Conservation (phyloP, 1,140 invertebrate species). For the Zeugodacus cucurbitae region DNA sequence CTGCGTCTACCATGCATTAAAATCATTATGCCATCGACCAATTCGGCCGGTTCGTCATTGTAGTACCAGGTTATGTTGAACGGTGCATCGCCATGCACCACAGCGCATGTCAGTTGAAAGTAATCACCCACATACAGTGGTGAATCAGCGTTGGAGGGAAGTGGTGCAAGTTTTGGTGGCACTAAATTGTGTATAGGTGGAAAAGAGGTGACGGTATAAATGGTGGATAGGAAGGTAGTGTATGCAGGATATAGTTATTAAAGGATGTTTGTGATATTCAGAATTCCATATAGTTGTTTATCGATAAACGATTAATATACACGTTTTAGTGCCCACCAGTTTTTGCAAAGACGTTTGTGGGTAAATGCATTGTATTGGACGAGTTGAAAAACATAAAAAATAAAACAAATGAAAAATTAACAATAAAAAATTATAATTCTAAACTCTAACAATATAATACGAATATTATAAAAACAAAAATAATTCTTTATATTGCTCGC, state of each 20-base stretch:
- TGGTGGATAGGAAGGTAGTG: not conserved
- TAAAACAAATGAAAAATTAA: constrained; percentile 38
- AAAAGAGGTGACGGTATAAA: not conserved
- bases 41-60: constrained; percentile 71
- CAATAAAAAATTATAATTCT: not conserved
- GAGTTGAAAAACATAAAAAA: constrained; percentile 31
- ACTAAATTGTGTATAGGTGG: constrained; percentile 68
- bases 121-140: constrained; percentile 82
- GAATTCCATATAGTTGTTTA: not conserved
- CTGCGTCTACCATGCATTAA: constrained; percentile 67
- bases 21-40: constrained; percentile 62
- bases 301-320: not conserved
- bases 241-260: not conserved
- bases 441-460: not conserved
- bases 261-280: not conserved
- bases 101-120: constrained; percentile 79
- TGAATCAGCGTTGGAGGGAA: constrained; percentile 76
- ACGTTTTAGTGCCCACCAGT: not conserved
- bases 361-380: not conserved
- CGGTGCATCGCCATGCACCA: constrained; percentile 83
- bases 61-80: constrained; percentile 82
- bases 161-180: constrained; percentile 76
- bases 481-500: not conserved
- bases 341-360: not conserved
- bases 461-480: too few species aligned